These are phyloP conservation scores for Nezara viridula DNA, from an alignment of 2,888 invertebrate species.

Conservation along the genomic window DNA sequence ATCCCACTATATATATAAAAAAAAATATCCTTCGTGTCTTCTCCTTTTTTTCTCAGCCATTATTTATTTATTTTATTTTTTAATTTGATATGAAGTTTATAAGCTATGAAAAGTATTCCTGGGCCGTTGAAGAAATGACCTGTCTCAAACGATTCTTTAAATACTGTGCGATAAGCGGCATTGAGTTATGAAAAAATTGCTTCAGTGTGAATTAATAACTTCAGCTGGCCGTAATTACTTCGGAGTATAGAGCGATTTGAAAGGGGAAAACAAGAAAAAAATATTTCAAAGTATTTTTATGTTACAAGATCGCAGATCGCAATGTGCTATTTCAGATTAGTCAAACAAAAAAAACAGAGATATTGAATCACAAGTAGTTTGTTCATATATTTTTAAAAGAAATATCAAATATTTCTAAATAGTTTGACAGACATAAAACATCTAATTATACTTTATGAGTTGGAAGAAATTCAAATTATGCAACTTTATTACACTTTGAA, in stretches of 20 bases:
- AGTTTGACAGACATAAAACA: no score
- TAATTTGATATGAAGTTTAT: conserved; percentile 16
- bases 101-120: background rate
- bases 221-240: background rate
- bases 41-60: background rate
- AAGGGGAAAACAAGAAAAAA: background rate
- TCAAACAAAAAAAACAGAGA: no score
- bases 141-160: background rate
- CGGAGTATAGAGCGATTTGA: background rate
- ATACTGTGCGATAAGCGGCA: background rate
- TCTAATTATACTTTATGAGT: no score
- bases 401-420: no score
- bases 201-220: background rate
- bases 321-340: background rate
- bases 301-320: background rate
- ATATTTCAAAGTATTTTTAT: background rate
- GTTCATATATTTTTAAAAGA: no score
- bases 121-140: background rate
- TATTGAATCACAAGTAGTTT: no score
- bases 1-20: background rate
- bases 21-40: background rate
- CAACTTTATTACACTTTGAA: no score
- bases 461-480: no score
- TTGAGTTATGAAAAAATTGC: background rate
- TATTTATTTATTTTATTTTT: background rate